Conservation (phyloP, 2,797 vertebrate species). For the Pelochelys cantorii region DNA sequence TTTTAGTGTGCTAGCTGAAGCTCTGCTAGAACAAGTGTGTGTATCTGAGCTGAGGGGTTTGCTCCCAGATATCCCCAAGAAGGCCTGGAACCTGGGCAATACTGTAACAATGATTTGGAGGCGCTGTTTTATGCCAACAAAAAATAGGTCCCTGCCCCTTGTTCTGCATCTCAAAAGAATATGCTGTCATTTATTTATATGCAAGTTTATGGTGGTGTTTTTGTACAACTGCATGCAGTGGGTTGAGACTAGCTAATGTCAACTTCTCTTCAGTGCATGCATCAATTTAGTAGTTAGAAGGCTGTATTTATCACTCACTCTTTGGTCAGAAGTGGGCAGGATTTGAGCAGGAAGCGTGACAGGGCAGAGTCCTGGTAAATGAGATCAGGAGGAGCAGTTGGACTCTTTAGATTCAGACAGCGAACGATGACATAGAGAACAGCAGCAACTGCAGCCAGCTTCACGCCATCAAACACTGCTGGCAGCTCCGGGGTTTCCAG, state of each 20-base stretch:
- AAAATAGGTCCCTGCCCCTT: background rate
- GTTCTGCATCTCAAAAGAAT: background rate
- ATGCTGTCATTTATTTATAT: background rate
- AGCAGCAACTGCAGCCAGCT: conserved; percentile 92
- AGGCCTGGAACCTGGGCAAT: background rate
- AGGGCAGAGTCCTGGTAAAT: conserved; percentile 90
- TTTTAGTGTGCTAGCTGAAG: background rate
- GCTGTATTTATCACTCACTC: conserved; percentile 87
- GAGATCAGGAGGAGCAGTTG: conserved; percentile 88
- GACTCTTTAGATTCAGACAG: conserved; percentile 93
- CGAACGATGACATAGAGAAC: conserved; percentile 93
- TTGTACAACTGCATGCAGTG: background rate
- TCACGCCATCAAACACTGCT: conserved; percentile 93
- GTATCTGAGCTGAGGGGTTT: background rate
- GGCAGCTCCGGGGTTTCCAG: conserved; percentile 88
- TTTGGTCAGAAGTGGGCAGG: conserved; percentile 93
- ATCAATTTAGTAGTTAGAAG: background rate
- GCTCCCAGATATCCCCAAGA: background rate
- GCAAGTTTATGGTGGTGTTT: background rate
- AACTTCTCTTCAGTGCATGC: background rate
- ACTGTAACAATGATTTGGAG: background rate
- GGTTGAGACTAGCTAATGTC: background rate
- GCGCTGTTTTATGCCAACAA: background rate
- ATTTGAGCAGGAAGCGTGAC: conserved; percentile 90
- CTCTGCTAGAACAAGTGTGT: background rate